A percentile compares a stretch with the other conserved stretches of the same genome.
Evolutionary conservation across 2,113 vertebrate species (phyloP).

Genomic region (Malurus elegans): DNA sequence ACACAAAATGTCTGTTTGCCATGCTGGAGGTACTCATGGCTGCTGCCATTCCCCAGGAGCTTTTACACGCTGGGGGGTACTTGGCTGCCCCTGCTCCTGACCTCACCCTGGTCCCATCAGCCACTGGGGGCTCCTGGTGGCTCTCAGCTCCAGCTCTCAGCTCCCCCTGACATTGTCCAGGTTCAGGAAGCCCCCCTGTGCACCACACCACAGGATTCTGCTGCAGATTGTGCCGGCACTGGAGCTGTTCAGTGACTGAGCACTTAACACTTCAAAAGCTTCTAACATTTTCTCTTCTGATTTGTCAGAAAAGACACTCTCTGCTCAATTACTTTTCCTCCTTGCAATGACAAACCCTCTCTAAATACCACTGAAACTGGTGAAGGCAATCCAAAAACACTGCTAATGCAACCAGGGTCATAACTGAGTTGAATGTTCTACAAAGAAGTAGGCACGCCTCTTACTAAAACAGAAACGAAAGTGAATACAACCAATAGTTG

Average conservation of each 20-base stretch:
- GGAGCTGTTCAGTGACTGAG: neutral
- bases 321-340: neutral
- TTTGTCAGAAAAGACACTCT: neutral
- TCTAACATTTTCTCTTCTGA: neutral
- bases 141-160: neutral
- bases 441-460: neutral
- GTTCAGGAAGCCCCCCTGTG: neutral
- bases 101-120: neutral
- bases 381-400: neutral
- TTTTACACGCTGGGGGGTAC: neutral
- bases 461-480: neutral
- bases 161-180: accelerated
- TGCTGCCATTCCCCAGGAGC: neutral
- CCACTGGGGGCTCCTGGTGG: accelerated
- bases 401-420: neutral
- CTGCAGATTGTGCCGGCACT: accelerated
- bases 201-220: neutral
- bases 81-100: neutral
- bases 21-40: neutral
- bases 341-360: neutral
- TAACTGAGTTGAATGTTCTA: neutral
- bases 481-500: neutral
- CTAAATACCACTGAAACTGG: neutral
- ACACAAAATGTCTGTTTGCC: neutral
- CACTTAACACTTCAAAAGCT: neutral